Percentiles rank a stretch among this genome's conserved stretches.
Evolutionary conservation across 1,140 invertebrate species (phyloP).

Genomic region (Cheumatopsyche charites): DNA sequence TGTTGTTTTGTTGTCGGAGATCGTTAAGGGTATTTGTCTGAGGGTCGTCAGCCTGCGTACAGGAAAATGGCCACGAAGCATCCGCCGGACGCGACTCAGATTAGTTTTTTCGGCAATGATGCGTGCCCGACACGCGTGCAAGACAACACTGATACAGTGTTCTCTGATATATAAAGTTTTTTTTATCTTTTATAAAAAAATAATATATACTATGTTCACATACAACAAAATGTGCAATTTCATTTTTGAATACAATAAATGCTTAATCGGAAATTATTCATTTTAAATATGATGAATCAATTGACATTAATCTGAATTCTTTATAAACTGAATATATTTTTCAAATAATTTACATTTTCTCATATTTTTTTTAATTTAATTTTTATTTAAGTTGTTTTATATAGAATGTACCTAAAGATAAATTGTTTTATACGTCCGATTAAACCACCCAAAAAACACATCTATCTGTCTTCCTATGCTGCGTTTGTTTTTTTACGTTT

Average conservation of each 20-base stretch:
- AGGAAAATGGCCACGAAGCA: conserved; percentile 32
- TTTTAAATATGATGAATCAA: no score
- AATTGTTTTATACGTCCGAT: conserved; percentile 17
- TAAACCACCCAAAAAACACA: conserved; percentile 14
- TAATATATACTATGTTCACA: no score
- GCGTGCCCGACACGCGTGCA: conserved; percentile 39
- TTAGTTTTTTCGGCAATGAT: conserved; percentile 48
- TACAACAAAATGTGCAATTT: no score
- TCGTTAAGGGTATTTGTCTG: conserved; percentile 10
- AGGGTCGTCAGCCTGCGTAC: conserved; percentile 4
- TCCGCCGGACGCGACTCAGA: conserved; percentile 41
- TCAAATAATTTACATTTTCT: no score
- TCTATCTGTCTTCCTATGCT: conserved; percentile 16
- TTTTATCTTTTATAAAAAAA: no score
- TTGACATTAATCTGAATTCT: no score
- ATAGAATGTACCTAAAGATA: not conserved
- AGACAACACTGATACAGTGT: not conserved
- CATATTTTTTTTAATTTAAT: no score
- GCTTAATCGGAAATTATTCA: no score
- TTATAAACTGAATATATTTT: no score
- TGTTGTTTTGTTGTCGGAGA: conserved; percentile 1
- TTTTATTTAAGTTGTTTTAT: no score
- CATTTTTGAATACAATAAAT: no score
- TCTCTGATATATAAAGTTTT: no score
- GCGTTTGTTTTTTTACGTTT: conserved; percentile 9